phyloP scores from a whole-genome alignment of 2,797 vertebrate genomes.

The Craterocephalus amniculus region DNA sequence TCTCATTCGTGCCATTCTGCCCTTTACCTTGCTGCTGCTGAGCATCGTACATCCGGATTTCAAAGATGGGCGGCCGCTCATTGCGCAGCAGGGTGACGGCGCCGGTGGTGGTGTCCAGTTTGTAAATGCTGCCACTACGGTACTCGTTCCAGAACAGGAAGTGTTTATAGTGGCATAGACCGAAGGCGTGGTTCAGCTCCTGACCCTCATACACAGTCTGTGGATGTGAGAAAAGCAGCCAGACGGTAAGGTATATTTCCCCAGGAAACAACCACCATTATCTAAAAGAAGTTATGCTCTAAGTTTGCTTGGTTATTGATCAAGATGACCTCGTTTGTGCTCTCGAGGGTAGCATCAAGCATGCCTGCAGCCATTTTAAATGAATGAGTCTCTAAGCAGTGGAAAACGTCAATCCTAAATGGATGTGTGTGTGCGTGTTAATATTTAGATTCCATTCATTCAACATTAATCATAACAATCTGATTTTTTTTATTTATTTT shows the following conservation, averaged over 20 bases:
- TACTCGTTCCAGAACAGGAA: conserved; percentile 99
- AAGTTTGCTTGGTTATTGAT: neutral
- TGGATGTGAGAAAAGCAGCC: conserved; percentile 33
- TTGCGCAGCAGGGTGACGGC: conserved; percentile 88
- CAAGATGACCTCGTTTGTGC: neutral
- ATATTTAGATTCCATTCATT: conserved; percentile 24
- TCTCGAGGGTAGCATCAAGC: neutral
- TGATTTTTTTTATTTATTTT: conserved; percentile 11
- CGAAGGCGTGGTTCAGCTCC: conserved; percentile 95
- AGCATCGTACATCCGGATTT: conserved; percentile 97
- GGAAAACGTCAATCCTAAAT: conserved; percentile 3
- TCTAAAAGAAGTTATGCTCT: neutral
- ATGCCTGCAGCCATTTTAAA: neutral
- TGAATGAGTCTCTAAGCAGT: neutral
- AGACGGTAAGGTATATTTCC: conserved; percentile 4
- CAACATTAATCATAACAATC: conserved; percentile 5
- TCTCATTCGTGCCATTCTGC: too few species aligned
- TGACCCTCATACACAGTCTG: conserved; percentile 95
- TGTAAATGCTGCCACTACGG: conserved; percentile 94
- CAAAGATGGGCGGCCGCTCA: conserved; percentile 95
- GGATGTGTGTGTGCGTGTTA: neutral
- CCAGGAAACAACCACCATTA: neutral
- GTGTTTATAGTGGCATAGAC: conserved; percentile 94
- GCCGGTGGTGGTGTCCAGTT: conserved; percentile 88
- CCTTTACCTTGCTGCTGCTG: conserved; percentile 94